These are phyloP conservation scores for Arctopsyche grandis DNA, from an alignment of 1,140 invertebrate species.

Conservation along the genomic window DNA sequence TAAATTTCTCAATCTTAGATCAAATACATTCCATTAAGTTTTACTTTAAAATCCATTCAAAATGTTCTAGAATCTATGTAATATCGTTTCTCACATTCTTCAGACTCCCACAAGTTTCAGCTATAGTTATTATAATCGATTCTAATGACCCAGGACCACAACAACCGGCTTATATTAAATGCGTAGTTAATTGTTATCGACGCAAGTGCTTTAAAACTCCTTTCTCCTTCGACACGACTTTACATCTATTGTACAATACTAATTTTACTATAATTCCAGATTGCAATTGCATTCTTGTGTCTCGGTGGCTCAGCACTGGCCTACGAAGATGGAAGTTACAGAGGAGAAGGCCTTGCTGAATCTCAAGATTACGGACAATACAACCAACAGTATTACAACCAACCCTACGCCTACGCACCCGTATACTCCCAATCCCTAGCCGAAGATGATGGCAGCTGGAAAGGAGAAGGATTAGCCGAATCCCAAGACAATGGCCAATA, in stretches of 20 bases:
- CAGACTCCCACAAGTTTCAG: too few species aligned
- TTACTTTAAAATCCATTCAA: too few species aligned
- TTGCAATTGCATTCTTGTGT: slow-evolving; percentile 24
- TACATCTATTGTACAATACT: not conserved
- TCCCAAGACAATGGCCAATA: slow-evolving; percentile 19
- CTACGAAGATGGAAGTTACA: slow-evolving; percentile 39
- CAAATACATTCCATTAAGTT: too few species aligned
- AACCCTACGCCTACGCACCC: not conserved
- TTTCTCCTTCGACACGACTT: too few species aligned
- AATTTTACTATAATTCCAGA: slow-evolving; percentile 6
- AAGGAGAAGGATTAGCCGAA: slow-evolving; percentile 20
- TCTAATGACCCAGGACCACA: too few species aligned
- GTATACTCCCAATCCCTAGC: not conserved
- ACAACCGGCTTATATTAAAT: too few species aligned
- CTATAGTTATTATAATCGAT: too few species aligned
- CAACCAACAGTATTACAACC: not conserved
- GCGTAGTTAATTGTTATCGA: too few species aligned
- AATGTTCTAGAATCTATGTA: too few species aligned
- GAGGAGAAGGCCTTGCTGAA: slow-evolving; percentile 46
- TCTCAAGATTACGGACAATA: slow-evolving; percentile 44
- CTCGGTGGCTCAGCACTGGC: slow-evolving; percentile 17
- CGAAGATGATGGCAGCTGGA: not conserved
- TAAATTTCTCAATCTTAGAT: too few species aligned
- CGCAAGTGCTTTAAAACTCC: too few species aligned
- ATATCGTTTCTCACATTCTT: too few species aligned